Evolutionary conservation across 2,113 vertebrate species (phyloP).

Genomic region (Zingel zingel): DNA sequence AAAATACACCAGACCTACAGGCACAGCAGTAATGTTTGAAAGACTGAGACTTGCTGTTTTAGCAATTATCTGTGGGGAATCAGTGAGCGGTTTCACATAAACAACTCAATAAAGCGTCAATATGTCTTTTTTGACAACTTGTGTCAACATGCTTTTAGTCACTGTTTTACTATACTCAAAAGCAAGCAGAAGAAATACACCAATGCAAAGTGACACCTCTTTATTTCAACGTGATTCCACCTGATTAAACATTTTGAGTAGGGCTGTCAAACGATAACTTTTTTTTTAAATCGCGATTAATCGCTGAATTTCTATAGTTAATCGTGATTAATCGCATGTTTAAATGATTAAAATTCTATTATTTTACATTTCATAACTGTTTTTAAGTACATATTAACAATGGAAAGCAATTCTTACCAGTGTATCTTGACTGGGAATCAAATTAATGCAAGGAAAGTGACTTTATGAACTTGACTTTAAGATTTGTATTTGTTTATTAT

Average conservation of each 20-base stretch:
- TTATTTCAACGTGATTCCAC: neutral
- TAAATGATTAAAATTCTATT: too few relatives aligned
- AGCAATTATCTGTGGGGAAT: constrained; percentile 12
- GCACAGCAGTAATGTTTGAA: constrained; percentile 47
- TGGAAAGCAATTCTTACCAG: too few relatives aligned
- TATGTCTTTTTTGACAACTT: constrained; percentile 50
- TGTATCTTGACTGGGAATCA: too few relatives aligned
- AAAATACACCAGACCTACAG: constrained; percentile 53
- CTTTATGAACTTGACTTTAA: too few relatives aligned
- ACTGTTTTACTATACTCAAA: neutral
- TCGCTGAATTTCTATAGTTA: too few relatives aligned
- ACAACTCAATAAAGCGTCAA: constrained; percentile 38
- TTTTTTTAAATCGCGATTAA: too few relatives aligned
- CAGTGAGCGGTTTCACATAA: constrained; percentile 17
- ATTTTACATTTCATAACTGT: too few relatives aligned
- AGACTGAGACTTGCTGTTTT: constrained; percentile 14
- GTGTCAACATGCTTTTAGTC: constrained; percentile 14
- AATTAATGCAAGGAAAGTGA: too few relatives aligned
- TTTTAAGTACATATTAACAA: too few relatives aligned
- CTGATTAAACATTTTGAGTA: neutral
- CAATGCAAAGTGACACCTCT: neutral
- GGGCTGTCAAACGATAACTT: too few relatives aligned
- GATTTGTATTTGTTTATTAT: too few relatives aligned
- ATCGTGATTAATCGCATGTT: too few relatives aligned
- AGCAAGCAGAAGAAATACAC: constrained; percentile 13